A percentile compares a stretch with the other conserved stretches of the same genome.
Evolutionary conservation across 2,113 vertebrate species (phyloP).

Genomic region (Upupa epops): DNA sequence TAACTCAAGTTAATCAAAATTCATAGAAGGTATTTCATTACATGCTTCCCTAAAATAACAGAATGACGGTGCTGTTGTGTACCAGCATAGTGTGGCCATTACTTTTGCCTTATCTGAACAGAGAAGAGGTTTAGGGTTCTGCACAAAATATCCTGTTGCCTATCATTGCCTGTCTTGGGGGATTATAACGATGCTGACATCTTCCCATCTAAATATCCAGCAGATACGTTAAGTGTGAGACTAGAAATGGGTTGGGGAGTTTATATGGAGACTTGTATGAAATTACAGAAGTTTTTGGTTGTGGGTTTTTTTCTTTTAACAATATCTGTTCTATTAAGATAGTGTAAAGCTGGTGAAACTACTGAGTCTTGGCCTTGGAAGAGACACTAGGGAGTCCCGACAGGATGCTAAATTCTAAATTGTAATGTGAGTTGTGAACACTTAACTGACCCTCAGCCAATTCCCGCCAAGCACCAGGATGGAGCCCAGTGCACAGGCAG

Average conservation of each 20-base stretch:
- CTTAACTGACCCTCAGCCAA: background rate
- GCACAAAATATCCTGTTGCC: background rate
- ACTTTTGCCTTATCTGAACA: background rate
- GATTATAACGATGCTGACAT: background rate
- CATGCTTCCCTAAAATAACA: background rate
- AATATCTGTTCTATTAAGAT: background rate
- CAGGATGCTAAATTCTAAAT: background rate
- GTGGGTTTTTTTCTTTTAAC: background rate
- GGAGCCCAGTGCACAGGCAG: background rate
- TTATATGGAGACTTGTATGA: background rate
- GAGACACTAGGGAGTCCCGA: background rate
- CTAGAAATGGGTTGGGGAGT: no score
- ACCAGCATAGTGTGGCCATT: background rate
- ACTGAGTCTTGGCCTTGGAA: background rate
- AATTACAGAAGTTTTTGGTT: background rate
- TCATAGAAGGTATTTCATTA: conserved; percentile 12
- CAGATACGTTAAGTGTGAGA: background rate
- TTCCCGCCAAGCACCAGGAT: background rate
- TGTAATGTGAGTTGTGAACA: background rate
- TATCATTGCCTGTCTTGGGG: background rate
- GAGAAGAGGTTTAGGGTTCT: background rate
- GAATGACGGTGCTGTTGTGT: background rate
- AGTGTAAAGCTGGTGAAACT: background rate
- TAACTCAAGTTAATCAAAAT: conserved; percentile 21
- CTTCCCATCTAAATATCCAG: background rate